Percentiles rank a stretch among this genome's conserved stretches.
Evolutionary conservation across 2,113 vertebrate genomes (phyloP).

Genomic region (Lepus americanus): DNA sequence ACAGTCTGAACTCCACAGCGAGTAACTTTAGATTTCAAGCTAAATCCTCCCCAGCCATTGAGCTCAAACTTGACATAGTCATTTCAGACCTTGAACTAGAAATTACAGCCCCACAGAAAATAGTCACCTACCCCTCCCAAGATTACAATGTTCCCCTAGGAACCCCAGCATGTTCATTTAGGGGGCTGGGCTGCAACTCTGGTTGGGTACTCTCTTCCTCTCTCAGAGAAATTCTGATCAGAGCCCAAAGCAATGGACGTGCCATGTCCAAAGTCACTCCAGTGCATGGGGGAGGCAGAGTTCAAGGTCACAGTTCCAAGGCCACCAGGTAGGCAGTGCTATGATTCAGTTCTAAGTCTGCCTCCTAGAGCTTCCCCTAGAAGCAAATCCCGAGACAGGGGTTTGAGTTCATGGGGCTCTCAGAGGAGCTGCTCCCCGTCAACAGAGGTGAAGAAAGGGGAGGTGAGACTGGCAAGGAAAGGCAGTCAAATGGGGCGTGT

Average conservation of each 20-base stretch:
- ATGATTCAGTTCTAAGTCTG: neutral
- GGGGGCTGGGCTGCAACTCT: neutral
- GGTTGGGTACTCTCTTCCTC: neutral
- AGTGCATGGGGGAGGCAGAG: neutral
- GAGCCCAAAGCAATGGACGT: neutral
- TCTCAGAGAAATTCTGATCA: constrained; percentile 1
- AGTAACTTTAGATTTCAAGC: constrained; percentile 66
- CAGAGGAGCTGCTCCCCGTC: neutral
- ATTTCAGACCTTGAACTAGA: constrained; percentile 53
- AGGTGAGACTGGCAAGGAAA: neutral
- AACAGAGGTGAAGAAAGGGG: neutral
- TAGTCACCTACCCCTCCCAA: neutral
- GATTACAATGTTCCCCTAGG: neutral
- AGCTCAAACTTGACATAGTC: constrained; percentile 7
- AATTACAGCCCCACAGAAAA: constrained; percentile 33
- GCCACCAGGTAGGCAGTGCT: no score
- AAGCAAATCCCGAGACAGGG: neutral
- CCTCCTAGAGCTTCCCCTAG: neutral
- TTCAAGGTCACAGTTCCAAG: neutral
- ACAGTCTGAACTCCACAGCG: constrained; percentile 54
- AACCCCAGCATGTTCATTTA: neutral
- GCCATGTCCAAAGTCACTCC: neutral
- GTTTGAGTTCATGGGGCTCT: neutral
- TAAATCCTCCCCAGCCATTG: constrained; percentile 46
- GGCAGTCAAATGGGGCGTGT: neutral